Conservation (phyloP, 2,888 invertebrate genomes). For the Melanostoma scalare region DNA sequence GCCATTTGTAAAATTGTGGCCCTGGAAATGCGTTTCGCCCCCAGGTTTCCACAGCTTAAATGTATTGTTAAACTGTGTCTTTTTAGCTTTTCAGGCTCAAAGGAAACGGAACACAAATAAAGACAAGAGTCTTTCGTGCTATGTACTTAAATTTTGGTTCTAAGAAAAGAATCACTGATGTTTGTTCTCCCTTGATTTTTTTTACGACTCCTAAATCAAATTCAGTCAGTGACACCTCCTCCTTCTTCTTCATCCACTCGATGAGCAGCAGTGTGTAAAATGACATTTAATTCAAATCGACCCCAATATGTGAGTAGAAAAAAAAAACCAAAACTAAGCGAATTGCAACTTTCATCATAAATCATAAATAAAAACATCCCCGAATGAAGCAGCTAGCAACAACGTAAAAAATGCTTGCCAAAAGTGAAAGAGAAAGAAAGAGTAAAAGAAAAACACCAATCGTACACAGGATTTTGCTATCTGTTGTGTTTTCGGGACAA, state of each 20-base stretch:
- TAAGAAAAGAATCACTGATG: too few species aligned
- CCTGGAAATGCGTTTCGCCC: too few species aligned
- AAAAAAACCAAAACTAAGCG: background rate
- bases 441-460: constrained; percentile 9
- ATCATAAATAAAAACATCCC: constrained; percentile 59
- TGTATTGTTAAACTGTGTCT: too few species aligned
- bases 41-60: too few species aligned
- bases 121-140: too few species aligned
- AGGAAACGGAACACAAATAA: too few species aligned
- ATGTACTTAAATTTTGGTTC: too few species aligned
- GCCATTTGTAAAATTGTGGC: too few species aligned
- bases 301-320: background rate
- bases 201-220: too few species aligned
- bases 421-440: constrained; percentile 9
- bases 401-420: constrained; percentile 41
- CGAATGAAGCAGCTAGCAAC: constrained; percentile 55
- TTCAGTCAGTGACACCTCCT: too few species aligned
- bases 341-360: constrained; percentile 42
- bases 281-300: constrained; percentile 46
- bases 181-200: too few species aligned
- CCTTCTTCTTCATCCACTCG: background rate
- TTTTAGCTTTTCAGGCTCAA: too few species aligned
- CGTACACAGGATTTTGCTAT: constrained; percentile 1
- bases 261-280: constrained; percentile 36
- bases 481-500: constrained; percentile 44